Conservation (phyloP, 2,888 invertebrate genomes). For the Caenorhabditis macrosperma region DNA sequence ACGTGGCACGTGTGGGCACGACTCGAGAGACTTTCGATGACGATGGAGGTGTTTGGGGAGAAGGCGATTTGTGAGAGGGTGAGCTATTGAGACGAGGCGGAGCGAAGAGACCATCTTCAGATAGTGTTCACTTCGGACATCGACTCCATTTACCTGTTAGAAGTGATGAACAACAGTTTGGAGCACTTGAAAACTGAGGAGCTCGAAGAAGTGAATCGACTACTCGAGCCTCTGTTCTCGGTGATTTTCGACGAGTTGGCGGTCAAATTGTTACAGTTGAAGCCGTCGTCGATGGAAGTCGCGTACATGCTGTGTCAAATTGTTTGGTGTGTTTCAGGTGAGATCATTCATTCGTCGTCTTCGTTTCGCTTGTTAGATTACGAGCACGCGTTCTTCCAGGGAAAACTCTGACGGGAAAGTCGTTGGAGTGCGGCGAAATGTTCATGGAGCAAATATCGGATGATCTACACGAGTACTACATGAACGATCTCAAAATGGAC, state of each 20-base stretch:
- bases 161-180: slow-evolving; percentile 14
- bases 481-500: slow-evolving; percentile 5
- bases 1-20: slow-evolving; percentile 43
- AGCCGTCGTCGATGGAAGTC: slow-evolving; percentile 6
- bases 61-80: slow-evolving; percentile 14
- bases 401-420: neutral
- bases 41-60: slow-evolving; percentile 26
- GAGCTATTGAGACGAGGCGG: neutral
- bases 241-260: slow-evolving; percentile 29
- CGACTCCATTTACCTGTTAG: slow-evolving; percentile 3
- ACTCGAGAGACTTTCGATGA: slow-evolving; percentile 17
- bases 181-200: slow-evolving; percentile 7
- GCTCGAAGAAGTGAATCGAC: slow-evolving; percentile 1
- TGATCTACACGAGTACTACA: slow-evolving; percentile 21
- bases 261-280: neutral
- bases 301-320: slow-evolving; percentile 33
- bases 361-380: neutral
- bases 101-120: neutral
- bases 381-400: slow-evolving; percentile 5
- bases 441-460: neutral
- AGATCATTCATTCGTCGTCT: neutral
- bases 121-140: slow-evolving; percentile 30
- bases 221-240: slow-evolving; percentile 5
- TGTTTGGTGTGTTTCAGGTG: slow-evolving; percentile 34
- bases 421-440: slow-evolving; percentile 1